A percentile compares a stretch with the other conserved stretches of the same genome.
phyloP scores from a whole-genome alignment of 2,113 vertebrate genomes.

The Notarius lentiginosus region DNA sequence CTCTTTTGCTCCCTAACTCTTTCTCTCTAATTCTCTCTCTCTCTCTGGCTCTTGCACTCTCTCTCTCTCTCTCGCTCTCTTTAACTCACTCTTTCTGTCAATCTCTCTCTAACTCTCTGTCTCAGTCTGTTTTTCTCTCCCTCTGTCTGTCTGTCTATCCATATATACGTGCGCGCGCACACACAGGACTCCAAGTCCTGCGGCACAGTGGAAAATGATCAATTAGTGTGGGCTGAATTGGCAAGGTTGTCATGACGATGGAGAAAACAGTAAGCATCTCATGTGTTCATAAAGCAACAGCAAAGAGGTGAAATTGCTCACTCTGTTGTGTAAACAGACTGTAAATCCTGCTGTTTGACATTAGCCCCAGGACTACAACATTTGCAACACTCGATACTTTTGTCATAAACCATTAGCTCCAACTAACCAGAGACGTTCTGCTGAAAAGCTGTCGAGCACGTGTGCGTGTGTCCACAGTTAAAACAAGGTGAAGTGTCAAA shows the following conservation, averaged over 20 bases:
- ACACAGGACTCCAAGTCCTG: not conserved
- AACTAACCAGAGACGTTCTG: not conserved
- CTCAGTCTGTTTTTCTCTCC: not conserved
- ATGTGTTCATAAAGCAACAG: not conserved
- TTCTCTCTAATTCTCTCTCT: not conserved
- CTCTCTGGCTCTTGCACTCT: not conserved
- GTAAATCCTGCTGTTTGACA: slow-evolving; percentile 4
- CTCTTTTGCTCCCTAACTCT: not conserved
- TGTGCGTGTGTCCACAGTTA: not conserved
- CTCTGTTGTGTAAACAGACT: not conserved
- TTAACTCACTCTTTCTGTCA: not conserved
- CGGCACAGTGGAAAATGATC: slow-evolving; percentile 40
- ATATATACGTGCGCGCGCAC: not conserved
- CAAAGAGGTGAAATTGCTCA: not conserved
- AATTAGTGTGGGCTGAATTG: slow-evolving; percentile 41
- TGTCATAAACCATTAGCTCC: not conserved
- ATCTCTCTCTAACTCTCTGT: not conserved
- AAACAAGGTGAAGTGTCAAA: not conserved
- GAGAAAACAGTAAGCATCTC: slow-evolving; percentile 36
- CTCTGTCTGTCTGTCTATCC: not conserved
- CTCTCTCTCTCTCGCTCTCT: not conserved
- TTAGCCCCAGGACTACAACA: not conserved
- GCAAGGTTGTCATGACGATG: slow-evolving; percentile 39
- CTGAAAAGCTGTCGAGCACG: not conserved
- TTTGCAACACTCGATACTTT: too few relatives aligned